These are phyloP conservation scores for Axis porcinus DNA, from an alignment of 2,113 vertebrate genomes.

Conservation along the genomic window DNA sequence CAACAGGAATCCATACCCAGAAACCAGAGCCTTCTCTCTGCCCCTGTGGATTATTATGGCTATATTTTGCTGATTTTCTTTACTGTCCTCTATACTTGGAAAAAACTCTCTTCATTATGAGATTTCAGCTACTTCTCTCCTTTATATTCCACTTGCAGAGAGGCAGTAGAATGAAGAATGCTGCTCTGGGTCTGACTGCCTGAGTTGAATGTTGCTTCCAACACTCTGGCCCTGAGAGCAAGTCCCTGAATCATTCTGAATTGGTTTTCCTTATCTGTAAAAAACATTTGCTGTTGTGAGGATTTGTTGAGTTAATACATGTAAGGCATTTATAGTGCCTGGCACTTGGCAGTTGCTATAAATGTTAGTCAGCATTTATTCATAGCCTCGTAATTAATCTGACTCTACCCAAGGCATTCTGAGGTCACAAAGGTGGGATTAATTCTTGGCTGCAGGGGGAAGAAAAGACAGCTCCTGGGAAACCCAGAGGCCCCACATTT, in stretches of 20 bases:
- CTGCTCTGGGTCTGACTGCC: background rate
- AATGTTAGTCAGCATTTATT: background rate
- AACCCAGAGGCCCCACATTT: background rate
- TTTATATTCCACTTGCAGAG: background rate
- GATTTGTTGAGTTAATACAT: background rate
- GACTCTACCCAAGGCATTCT: background rate
- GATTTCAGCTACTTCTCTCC: background rate
- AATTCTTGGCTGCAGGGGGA: background rate
- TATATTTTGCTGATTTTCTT: background rate
- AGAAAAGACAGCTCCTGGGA: background rate
- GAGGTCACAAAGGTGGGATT: background rate
- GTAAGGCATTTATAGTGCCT: background rate
- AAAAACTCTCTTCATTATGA: background rate
- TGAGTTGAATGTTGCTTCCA: background rate
- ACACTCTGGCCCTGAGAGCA: background rate
- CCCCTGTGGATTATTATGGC: background rate
- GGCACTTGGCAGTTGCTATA: background rate
- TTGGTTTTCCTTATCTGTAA: background rate
- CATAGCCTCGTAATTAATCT: background rate
- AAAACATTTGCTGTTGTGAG: background rate
- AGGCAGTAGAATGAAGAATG: background rate
- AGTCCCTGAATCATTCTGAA: background rate
- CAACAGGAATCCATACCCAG: background rate
- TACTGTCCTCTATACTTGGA: background rate
- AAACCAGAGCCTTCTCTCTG: background rate